Conservation (phyloP, 2,888 invertebrate species). For the Schrankia costaestrigalis region DNA sequence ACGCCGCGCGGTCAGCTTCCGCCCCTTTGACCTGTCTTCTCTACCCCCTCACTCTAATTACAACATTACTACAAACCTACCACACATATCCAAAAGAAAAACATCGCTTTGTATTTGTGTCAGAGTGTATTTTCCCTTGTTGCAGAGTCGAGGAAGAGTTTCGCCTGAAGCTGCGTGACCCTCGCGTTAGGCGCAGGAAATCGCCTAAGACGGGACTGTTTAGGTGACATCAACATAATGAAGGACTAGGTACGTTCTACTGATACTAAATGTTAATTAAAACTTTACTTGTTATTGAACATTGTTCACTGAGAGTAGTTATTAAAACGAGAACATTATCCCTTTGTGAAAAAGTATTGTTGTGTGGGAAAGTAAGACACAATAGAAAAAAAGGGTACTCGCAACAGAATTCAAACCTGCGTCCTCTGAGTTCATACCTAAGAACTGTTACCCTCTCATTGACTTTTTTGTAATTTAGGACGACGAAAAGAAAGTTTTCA, state of each 20-base stretch:
- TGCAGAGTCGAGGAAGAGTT: constrained; percentile 19
- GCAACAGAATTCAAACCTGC: too few species aligned
- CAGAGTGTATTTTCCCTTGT: constrained; percentile 40
- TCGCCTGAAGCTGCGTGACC: constrained; percentile 45
- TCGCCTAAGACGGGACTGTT: constrained; percentile 59
- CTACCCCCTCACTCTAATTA: constrained; percentile 59
- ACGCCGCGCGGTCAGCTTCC: constrained; percentile 71
- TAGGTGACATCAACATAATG: constrained; percentile 29
- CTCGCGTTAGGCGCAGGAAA: constrained; percentile 55
- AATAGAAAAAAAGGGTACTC: too few species aligned
- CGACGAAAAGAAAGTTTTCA: too few species aligned
- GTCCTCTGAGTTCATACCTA: too few species aligned
- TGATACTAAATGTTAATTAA: too few species aligned
- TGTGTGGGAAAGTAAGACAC: too few species aligned
- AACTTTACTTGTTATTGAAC: too few species aligned
- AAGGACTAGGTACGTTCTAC: constrained; percentile 11
- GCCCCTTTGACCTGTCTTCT: constrained; percentile 71
- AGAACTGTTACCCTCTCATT: too few species aligned
- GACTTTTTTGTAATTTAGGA: too few species aligned
- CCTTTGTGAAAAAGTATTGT: too few species aligned
- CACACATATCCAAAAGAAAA: constrained; percentile 8
- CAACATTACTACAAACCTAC: constrained; percentile 41
- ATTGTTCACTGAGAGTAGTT: too few species aligned
- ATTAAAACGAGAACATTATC: too few species aligned
- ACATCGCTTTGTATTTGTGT: constrained; percentile 20